Evolutionary conservation across 2,797 vertebrate genomes (phyloP).

Genomic region (Anguilla obscura): DNA sequence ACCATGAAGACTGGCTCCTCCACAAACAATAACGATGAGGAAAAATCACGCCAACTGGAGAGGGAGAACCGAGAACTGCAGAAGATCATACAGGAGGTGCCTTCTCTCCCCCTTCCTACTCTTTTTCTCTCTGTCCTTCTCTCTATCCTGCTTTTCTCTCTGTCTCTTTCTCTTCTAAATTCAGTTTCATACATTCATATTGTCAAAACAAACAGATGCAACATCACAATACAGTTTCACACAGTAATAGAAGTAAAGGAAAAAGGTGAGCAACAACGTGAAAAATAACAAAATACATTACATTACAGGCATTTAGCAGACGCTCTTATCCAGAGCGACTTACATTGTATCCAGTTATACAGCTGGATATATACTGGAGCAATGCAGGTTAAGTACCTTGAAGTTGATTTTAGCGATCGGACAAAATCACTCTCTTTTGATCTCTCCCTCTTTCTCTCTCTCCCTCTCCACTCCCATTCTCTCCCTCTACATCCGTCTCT

Average conservation of each 20-base stretch:
- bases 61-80: constrained; percentile 75
- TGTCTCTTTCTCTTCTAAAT: not conserved
- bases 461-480: not conserved
- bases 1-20: constrained; percentile 94
- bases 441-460: not conserved
- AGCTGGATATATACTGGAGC: too few species aligned
- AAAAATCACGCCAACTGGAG: constrained; percentile 85
- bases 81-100: constrained; percentile 71
- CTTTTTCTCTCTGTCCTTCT: not conserved
- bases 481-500: not conserved
- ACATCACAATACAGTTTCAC: not conserved
- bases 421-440: not conserved
- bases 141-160: not conserved
- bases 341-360: too few species aligned
- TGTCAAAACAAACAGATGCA: not conserved
- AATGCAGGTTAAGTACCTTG: not conserved
- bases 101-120: not conserved
- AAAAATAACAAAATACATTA: not conserved
- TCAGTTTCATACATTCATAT: not conserved
- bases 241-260: not conserved
- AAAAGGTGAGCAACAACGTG: not conserved
- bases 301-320: too few species aligned
- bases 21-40: constrained; percentile 96
- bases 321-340: too few species aligned
- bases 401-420: not conserved